phyloP scores from a whole-genome alignment of 2,797 vertebrate genomes.

The Enteromius radiatus region DNA sequence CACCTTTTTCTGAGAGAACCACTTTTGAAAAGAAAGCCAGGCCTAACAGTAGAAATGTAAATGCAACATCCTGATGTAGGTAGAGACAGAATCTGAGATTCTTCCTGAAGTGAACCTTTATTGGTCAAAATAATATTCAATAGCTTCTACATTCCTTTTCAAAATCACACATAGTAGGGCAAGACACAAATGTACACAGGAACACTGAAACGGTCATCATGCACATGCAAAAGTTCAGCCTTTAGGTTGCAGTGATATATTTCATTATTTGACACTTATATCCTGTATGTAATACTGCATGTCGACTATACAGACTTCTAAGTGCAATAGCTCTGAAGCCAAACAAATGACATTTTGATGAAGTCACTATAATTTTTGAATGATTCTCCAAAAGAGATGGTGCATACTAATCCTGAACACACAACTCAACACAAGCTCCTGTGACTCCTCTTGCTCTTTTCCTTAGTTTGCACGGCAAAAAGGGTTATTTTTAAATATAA shows the following conservation, averaged over 20 bases:
- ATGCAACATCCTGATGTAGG: not conserved
- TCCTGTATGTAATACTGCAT: not conserved
- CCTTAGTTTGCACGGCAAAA: not conserved
- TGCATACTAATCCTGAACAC: no score
- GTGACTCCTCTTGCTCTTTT: not conserved
- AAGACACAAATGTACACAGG: slow-evolving; percentile 62
- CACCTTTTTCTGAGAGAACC: not conserved
- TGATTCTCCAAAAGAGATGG: no score
- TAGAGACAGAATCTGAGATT: not conserved
- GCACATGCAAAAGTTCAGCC: slow-evolving; percentile 53
- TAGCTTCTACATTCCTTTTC: slow-evolving; percentile 67
- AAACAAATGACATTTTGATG: not conserved
- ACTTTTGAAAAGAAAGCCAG: not conserved
- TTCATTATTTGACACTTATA: slow-evolving; percentile 24
- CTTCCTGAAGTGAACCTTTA: slow-evolving; percentile 32
- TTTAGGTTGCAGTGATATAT: slow-evolving; percentile 22
- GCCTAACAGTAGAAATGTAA: not conserved
- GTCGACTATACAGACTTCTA: not conserved
- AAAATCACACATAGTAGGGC: slow-evolving; percentile 60
- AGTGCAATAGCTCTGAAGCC: not conserved
- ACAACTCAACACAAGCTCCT: no score
- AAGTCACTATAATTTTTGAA: not conserved
- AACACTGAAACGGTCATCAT: slow-evolving; percentile 59
- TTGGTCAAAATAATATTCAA: slow-evolving; percentile 65
- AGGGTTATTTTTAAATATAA: not conserved